These are phyloP conservation scores for Drosophila anomalipes DNA, from an alignment of 2,888 invertebrate species.

Conservation along the genomic window DNA sequence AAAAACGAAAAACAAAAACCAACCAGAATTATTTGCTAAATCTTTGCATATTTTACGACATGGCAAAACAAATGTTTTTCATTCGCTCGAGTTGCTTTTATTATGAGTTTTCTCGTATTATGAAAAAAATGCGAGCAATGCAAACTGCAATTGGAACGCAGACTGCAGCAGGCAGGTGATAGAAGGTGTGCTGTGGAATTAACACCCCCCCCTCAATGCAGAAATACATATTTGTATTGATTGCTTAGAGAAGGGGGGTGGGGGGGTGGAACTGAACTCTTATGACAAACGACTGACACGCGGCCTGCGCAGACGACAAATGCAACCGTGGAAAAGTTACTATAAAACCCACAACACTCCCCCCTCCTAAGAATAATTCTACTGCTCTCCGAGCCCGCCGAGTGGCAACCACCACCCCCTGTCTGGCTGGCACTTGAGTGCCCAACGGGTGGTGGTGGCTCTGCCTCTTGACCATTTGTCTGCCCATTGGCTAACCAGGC, in stretches of 20 bases:
- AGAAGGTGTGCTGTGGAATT: conserved; percentile 7
- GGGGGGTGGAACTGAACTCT: conserved; percentile 6
- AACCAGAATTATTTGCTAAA: conserved; percentile 48
- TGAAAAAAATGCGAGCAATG: conserved; percentile 74
- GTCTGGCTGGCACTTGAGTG: conserved; percentile 43
- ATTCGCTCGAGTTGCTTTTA: conserved; percentile 70
- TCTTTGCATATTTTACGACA: conserved; percentile 77
- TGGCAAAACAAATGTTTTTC: conserved; percentile 79
- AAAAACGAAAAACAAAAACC: conserved; percentile 4
- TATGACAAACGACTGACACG: conserved; percentile 79
- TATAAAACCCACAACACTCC: conserved; percentile 4
- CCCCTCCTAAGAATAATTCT: background rate
- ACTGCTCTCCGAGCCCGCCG: background rate
- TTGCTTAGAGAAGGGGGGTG: conserved; percentile 43
- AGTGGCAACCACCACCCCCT: background rate
- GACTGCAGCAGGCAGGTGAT: conserved; percentile 56
- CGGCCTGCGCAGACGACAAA: conserved; percentile 78
- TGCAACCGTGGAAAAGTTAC: conserved; percentile 57
- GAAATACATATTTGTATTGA: conserved; percentile 51
- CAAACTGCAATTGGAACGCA: conserved; percentile 74
- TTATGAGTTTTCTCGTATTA: conserved; percentile 73
- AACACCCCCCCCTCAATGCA: background rate
- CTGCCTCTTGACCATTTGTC: conserved; percentile 56
- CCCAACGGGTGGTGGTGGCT: conserved; percentile 33
- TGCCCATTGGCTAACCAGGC: conserved; percentile 66